Base-by-base conservation (phyloP, 37 sponge, comb jelly and placozoan genomes). In the Beroe ovata region DNA sequence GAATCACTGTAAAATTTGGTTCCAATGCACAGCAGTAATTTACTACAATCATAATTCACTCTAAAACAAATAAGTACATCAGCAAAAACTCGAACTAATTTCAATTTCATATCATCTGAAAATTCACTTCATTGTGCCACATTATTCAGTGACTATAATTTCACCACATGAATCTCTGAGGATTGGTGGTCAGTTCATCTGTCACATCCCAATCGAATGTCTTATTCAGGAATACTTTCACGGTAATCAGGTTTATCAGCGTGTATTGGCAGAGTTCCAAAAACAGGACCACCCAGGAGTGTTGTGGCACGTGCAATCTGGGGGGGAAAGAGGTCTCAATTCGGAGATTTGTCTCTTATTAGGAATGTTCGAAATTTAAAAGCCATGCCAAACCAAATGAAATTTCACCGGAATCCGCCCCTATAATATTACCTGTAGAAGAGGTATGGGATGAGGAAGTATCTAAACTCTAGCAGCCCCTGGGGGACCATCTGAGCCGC, bases 401-500 rank as follows among this genome's bases (percentile, higher is more conserved):
- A n/a, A n/a, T n/a, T n/a, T n/a, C n/a, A n/a, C n/a, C n/a, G n/a
- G n/a, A n/a, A n/a, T n/a, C n/a, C n/a, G n/a, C n/a, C n/a, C n/a
- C n/a, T 23, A 63, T 23, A n/a, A n/a, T 8, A 36, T 71, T 29
- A 71, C 71, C 71, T 71, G 71, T 71, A 60, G 29, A 93, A 39
- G 0, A 95, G 91, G 89, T 93, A 95, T 0, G 97, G 95, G 30
- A 97, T 8, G 28, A 97, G 92, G 90, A 92, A 97, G 89, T 97
- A 97, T 58, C 97, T 92, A 61, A 95, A 94, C 60, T 97, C 97
- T 1, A 97, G 60, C 36, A 97, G 89, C 41, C 90, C 60, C 81
- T 97, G 97, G 6, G 94, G 95, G 19, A 94, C 91, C 26, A 91
- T 89, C 26, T 89, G 71, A 26, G 90, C 19, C 29, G 90, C 88